These are phyloP conservation scores for Numenius phaeopus DNA, from an alignment of 2,797 vertebrate genomes.

Conservation along the genomic window DNA sequence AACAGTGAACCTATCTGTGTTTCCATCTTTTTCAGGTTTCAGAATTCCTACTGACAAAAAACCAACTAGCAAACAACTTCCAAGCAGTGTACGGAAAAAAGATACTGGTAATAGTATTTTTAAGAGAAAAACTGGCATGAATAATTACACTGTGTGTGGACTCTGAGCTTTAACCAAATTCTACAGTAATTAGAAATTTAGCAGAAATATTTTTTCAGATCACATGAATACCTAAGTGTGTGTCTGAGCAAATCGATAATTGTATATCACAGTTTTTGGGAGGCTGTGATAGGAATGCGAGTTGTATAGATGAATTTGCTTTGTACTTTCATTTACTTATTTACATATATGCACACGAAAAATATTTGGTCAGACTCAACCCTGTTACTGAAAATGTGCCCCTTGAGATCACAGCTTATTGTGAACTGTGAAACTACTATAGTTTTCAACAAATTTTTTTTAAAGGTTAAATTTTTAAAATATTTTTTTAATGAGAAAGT, in stretches of 20 bases:
- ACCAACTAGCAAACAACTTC: constrained; percentile 12
- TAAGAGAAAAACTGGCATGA: not conserved
- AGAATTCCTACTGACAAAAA: not conserved
- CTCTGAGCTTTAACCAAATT: not conserved
- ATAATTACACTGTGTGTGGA: not conserved
- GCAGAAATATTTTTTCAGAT: not conserved
- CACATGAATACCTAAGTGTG: not conserved
- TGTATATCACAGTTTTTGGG: not conserved
- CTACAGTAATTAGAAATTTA: not conserved
- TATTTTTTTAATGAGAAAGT: not conserved
- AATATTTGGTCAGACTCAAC: not conserved
- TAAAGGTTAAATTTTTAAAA: not conserved
- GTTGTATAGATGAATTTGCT: not conserved
- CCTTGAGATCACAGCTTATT: not conserved
- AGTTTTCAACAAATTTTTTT: not conserved
- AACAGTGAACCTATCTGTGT: not conserved
- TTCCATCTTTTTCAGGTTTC: constrained; percentile 7
- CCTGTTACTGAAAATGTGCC: not conserved
- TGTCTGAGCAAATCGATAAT: not conserved
- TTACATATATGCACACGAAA: not conserved
- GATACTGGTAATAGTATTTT: not conserved
- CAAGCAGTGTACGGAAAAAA: not conserved
- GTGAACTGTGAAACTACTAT: not conserved
- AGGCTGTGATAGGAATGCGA: not conserved
- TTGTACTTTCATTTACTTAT: not conserved